phyloP scores from a whole-genome alignment of 2,113 vertebrate genomes.

The Poecilia latipinna region DNA sequence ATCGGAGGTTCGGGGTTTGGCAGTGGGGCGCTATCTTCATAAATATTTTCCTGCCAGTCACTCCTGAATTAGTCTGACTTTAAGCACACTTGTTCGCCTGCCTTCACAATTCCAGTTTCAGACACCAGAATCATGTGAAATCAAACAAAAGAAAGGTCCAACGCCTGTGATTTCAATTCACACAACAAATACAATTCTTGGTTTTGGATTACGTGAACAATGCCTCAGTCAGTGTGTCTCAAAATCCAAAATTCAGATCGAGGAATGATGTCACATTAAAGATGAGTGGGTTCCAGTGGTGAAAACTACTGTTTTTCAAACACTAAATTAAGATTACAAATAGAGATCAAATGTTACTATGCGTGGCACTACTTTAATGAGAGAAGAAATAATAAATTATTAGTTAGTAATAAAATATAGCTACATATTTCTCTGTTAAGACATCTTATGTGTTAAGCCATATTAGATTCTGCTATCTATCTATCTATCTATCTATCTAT shows the following conservation, averaged over 20 bases:
- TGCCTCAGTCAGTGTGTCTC: neutral
- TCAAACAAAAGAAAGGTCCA: neutral
- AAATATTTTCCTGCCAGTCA: constrained; percentile 20
- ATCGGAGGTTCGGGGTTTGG: neutral
- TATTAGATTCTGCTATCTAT: neutral
- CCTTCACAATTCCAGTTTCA: neutral
- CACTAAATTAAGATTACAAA: neutral
- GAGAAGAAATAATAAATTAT: neutral
- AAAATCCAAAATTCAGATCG: neutral
- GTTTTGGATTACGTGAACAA: neutral
- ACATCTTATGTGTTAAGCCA: too few species aligned
- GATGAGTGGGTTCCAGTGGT: neutral
- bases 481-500: too few species aligned
- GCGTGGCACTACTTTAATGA: neutral
- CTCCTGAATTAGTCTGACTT: constrained; percentile 2
- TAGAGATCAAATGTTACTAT: too few species aligned
- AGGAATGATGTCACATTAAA: neutral
- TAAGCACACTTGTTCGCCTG: neutral
- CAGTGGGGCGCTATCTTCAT: constrained; percentile 6
- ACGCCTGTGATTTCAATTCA: neutral
- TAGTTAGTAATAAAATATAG: neutral
- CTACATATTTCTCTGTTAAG: neutral
- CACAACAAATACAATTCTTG: neutral
- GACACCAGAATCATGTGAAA: neutral
- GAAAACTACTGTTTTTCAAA: neutral